Conservation (phyloP, 1,140 invertebrate species). For the Paramacrobiotus metropolitanus region DNA sequence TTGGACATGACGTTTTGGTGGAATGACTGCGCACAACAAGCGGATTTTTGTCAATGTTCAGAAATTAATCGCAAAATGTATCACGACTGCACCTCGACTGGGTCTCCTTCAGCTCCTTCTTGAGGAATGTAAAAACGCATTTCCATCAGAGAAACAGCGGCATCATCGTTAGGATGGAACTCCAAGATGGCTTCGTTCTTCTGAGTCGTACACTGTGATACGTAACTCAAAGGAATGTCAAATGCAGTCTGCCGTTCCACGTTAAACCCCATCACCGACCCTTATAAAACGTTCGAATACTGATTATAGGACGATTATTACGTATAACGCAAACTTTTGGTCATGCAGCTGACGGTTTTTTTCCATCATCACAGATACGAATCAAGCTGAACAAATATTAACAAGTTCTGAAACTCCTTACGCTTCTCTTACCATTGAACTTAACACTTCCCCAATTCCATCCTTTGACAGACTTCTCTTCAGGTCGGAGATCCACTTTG, state of each 20-base stretch:
- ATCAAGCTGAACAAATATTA: too few species aligned
- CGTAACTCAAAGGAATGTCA: slow-evolving; percentile 84
- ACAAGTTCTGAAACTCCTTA: not conserved
- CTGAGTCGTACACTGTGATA: slow-evolving; percentile 81
- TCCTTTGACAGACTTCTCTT: slow-evolving; percentile 78
- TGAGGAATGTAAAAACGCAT: slow-evolving; percentile 87
- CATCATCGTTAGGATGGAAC: slow-evolving; percentile 97
- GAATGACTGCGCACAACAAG: slow-evolving; percentile 38
- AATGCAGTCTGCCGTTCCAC: slow-evolving; percentile 68
- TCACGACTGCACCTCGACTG: slow-evolving; percentile 40
- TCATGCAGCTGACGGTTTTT: too few species aligned
- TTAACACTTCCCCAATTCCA: slow-evolving; percentile 98
- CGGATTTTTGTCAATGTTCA: too few species aligned
- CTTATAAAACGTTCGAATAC: too few species aligned
- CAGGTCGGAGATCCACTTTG: slow-evolving; percentile 58
- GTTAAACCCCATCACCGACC: slow-evolving; percentile 72
- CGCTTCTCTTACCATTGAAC: slow-evolving; percentile 40
- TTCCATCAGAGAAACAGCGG: slow-evolving; percentile 81
- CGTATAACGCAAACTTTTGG: too few species aligned
- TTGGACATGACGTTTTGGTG: slow-evolving; percentile 77
- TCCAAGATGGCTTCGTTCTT: slow-evolving; percentile 98
- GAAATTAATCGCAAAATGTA: too few species aligned
- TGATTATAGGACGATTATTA: too few species aligned
- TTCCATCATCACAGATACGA: slow-evolving; percentile 4
- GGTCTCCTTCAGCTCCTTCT: slow-evolving; percentile 55